phyloP scores from a whole-genome alignment of 2,888 invertebrate genomes.

The Pomacea canaliculata region DNA sequence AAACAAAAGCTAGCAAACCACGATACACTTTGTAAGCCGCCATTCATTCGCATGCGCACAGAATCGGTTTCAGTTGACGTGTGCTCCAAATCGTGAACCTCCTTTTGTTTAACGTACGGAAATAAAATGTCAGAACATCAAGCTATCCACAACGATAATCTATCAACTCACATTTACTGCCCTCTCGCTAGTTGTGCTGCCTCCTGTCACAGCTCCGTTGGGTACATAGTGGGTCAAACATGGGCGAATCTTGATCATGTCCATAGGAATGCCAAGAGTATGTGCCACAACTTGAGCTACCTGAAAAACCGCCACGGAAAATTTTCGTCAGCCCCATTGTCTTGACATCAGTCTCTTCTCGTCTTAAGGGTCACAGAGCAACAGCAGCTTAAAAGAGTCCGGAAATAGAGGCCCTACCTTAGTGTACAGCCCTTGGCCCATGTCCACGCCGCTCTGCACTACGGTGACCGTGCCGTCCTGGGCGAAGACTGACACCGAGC shows the following conservation, averaged over 20 bases:
- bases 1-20: too few relatives aligned
- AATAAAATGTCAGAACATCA: too few relatives aligned
- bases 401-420: constrained; percentile 71
- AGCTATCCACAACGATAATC: too few relatives aligned
- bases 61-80: too few relatives aligned
- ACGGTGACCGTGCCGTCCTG: constrained; percentile 75
- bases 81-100: too few relatives aligned
- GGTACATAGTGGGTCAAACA: constrained; percentile 74
- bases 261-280: constrained; percentile 71
- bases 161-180: constrained; percentile 51
- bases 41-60: too few relatives aligned
- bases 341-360: not conserved
- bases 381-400: too few relatives aligned
- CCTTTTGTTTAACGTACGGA: too few relatives aligned
- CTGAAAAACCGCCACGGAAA: constrained; percentile 14
- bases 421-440: constrained; percentile 85
- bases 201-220: constrained; percentile 80
- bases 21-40: too few relatives aligned
- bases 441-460: constrained; percentile 73
- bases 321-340: too few relatives aligned
- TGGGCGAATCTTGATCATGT: constrained; percentile 78
- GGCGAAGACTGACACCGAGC: constrained; percentile 69
- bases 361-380: not conserved
- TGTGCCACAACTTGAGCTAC: constrained; percentile 39
- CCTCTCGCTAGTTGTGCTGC: constrained; percentile 76